Evolutionary conservation across 1,140 invertebrate genomes (phyloP), one percentile per base, ranked within the genome.

Genomic region (Pseudomyrmex dendroicus): DNA sequence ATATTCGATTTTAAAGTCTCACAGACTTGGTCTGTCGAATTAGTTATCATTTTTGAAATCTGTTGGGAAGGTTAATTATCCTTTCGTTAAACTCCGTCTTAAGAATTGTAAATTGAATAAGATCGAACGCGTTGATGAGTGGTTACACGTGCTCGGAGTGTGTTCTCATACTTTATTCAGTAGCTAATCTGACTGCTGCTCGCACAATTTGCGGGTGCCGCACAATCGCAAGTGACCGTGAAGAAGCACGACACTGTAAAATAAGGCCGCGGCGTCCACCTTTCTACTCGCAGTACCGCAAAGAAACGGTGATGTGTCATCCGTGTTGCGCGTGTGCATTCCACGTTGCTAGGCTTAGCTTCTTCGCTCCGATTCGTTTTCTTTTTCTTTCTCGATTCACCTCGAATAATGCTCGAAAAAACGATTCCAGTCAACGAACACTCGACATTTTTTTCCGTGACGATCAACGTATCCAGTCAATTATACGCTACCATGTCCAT

Each of bases 181-280:
- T 13, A 52, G 10, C 50, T 13, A 52, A 52, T 52, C 20, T 12
- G 57, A 73, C 57, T 50, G 73, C 10, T 13, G 50, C 50, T 54
- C 25, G 70, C 50, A 70, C 76, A 85, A 82, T 89, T 90, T 67
- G 86, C 83, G 87, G 68, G 73, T 74, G 57, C 85, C 88, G 82
- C 68, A 70, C 72, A 85, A 85, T 89, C 73, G 87, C 80, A 87
- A 89, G 87, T 89, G 83, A 89, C 87, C 87, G 89, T 87, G 89
- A 89, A 87, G 87, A 89, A 66, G 83, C 83, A 89, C 87, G 83
- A 89, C 87, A 89, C 85, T 89, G 85, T 87, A 76, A 89, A 89
- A 89, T 89, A 89, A 89, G 89, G 89, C 89, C 89, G 89, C 85
- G 78, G 73, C 73, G 77, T 89, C 87, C 89, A 88, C 83, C 86